Percentiles rank a stretch among this genome's conserved stretches.
Conservation (phyloP, 2,113 vertebrate genomes). For the Lipophrys pholis region DNA sequence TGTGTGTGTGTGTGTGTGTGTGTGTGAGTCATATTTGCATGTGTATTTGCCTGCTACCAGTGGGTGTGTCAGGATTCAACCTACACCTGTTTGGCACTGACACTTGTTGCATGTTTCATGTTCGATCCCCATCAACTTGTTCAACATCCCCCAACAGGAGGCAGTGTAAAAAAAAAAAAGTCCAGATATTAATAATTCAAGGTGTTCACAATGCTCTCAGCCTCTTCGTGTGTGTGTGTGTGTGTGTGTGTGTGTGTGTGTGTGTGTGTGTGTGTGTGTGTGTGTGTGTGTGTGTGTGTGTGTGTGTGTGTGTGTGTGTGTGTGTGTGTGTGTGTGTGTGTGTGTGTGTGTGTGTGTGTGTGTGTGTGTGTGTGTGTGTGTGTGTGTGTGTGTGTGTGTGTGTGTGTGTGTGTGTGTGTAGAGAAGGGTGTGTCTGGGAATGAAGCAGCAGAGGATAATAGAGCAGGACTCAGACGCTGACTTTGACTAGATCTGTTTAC, state of each 20-base stretch:
- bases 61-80: conserved; percentile 9
- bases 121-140: too few species aligned
- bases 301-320: conserved; percentile 2
- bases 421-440: conserved; percentile 76
- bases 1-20: conserved; percentile 18
- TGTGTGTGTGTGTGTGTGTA: conserved; percentile 8
- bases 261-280: conserved; percentile 2
- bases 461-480: conserved; percentile 51
- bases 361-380: not conserved
- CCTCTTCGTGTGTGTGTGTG: not conserved
- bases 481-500: conserved; percentile 71
- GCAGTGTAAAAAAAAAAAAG: too few species aligned
- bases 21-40: conserved; percentile 52
- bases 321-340: not conserved
- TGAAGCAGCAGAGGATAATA: conserved; percentile 60
- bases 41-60: conserved; percentile 41
- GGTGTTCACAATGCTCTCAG: too few species aligned
- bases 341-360: conserved; percentile 5
- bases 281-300: not conserved
- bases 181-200: too few species aligned
- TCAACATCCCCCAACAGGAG: too few species aligned
- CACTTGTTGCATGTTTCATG: not conserved
- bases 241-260: conserved; percentile 1
- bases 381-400: not conserved
- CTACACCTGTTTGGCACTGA: conserved; percentile 5